phyloP scores from a whole-genome alignment of 1,140 invertebrate species.

The Spodoptera litura region DNA sequence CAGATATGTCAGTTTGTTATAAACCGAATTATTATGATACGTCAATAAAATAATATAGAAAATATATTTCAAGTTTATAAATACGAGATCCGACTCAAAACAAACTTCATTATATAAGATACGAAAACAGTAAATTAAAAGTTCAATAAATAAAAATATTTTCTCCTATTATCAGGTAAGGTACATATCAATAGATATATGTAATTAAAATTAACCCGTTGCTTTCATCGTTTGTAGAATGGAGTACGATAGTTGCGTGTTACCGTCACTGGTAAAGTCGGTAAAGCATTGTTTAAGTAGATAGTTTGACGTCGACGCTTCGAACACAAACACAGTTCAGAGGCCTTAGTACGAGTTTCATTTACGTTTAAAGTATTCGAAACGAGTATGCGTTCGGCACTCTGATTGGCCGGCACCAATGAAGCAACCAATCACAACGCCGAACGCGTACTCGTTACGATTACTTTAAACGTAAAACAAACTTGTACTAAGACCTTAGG shows the following conservation, averaged over 20 bases:
- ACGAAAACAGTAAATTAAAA: constrained; percentile 32
- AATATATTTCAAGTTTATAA: constrained; percentile 50
- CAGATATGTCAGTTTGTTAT: constrained; percentile 58
- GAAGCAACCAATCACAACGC: too few species aligned
- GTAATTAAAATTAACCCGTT: constrained; percentile 19
- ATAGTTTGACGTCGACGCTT: not conserved
- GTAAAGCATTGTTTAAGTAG: not conserved
- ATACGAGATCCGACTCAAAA: constrained; percentile 60
- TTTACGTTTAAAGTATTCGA: not conserved
- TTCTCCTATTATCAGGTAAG: constrained; percentile 21
- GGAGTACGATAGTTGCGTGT: not conserved
- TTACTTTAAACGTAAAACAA: too few species aligned
- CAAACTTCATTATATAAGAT: constrained; percentile 15
- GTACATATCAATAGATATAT: constrained; percentile 36
- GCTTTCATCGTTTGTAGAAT: not conserved
- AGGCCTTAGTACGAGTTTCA: not conserved
- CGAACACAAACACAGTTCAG: not conserved
- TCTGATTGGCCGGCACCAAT: too few species aligned
- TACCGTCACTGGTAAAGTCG: not conserved
- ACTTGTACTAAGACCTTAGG: too few species aligned
- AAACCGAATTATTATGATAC: constrained; percentile 60
- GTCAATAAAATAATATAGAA: constrained; percentile 48
- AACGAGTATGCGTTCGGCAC: not conserved
- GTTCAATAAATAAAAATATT: constrained; percentile 46
- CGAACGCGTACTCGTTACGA: too few species aligned